phyloP scores from a whole-genome alignment of 1,140 invertebrate genomes.

The Pseudomyrmex flavicornis region DNA sequence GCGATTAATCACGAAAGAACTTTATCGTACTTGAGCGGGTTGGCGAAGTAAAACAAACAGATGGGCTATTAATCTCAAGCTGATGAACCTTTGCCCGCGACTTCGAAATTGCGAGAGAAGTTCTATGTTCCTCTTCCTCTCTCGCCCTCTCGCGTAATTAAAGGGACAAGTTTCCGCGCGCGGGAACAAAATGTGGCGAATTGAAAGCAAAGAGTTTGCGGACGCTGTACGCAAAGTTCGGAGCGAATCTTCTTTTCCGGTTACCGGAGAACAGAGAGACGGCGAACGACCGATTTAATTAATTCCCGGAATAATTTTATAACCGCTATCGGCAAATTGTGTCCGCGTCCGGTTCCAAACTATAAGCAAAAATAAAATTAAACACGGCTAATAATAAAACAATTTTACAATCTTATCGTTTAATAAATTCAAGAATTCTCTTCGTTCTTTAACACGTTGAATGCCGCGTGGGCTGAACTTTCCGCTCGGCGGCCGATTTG shows the following conservation, averaged over 20 bases:
- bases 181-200: conserved; percentile 65
- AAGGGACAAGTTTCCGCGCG: conserved; percentile 56
- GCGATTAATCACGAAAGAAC: conserved; percentile 70
- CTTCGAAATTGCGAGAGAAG: conserved; percentile 62
- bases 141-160: conserved; percentile 56
- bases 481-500: too few species aligned
- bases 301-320: conserved; percentile 48
- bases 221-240: conserved; percentile 47
- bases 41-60: conserved; percentile 63
- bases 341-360: background rate
- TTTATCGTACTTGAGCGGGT: conserved; percentile 67
- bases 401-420: background rate
- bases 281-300: conserved; percentile 42
- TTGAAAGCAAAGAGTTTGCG: conserved; percentile 64
- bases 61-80: conserved; percentile 71
- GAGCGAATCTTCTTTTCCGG: conserved; percentile 10
- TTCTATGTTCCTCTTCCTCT: conserved; percentile 24
- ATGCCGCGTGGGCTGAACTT: too few species aligned
- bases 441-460: too few species aligned
- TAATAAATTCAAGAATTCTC: too few species aligned
- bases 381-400: background rate
- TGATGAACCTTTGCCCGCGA: conserved; percentile 68
- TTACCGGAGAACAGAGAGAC: conserved; percentile 2
- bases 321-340: conserved; percentile 46
- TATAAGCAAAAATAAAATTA: too few species aligned